Percentiles rank a stretch among this genome's conserved stretches.
phyloP scores from a whole-genome alignment of 2,113 vertebrate genomes.

The Paraplagusia blochii region DNA sequence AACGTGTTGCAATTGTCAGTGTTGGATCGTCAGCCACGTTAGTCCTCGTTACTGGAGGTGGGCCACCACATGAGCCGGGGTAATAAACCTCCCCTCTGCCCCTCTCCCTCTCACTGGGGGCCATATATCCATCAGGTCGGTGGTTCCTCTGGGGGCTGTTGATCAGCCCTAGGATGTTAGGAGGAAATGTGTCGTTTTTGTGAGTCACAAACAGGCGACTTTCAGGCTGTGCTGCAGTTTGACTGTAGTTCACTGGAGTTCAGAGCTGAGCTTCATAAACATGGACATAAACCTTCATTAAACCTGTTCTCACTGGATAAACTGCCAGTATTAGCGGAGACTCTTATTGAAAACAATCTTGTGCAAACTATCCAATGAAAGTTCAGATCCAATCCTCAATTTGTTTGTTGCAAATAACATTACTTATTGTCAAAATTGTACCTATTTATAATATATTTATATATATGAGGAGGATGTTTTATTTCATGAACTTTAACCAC shows the following conservation, averaged over 20 bases:
- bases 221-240: not conserved
- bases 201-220: conserved; percentile 2
- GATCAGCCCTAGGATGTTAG: conserved; percentile 9
- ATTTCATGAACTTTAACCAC: too few species aligned
- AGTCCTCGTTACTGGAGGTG: conserved; percentile 30
- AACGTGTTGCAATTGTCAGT: not conserved
- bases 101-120: not conserved
- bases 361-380: too few species aligned
- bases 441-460: too few species aligned
- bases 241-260: not conserved
- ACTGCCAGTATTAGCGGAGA: too few species aligned
- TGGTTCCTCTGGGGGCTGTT: conserved; percentile 24
- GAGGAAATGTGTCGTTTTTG: conserved; percentile 29
- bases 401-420: too few species aligned
- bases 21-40: conserved; percentile 23
- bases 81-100: conserved; percentile 18
- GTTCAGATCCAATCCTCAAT: too few species aligned
- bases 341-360: too few species aligned
- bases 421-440: too few species aligned
- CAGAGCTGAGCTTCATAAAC: not conserved
- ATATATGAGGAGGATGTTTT: too few species aligned
- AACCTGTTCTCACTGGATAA: too few species aligned
- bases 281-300: too few species aligned
- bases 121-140: conserved; percentile 19
- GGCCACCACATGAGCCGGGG: conserved; percentile 10